phyloP scores from a whole-genome alignment of 2,888 invertebrate species.

The Subacronicta megacephala region DNA sequence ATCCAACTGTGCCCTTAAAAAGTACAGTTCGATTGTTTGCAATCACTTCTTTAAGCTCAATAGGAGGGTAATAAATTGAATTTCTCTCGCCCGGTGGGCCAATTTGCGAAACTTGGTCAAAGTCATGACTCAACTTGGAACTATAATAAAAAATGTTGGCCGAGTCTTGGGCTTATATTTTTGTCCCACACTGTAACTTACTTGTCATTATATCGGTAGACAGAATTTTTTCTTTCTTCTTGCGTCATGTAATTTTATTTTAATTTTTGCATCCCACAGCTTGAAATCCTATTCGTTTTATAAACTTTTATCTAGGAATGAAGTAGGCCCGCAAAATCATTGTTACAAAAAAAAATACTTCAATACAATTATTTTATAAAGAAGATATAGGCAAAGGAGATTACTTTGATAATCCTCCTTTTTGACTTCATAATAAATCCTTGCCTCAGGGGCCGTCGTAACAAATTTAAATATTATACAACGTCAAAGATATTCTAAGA shows the following conservation, averaged over 20 bases:
- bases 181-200: not conserved
- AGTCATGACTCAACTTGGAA: slow-evolving; percentile 32
- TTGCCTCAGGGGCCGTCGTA: not conserved
- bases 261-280: no score
- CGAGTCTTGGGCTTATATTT: slow-evolving; percentile 4
- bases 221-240: not conserved
- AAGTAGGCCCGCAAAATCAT: no score
- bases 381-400: slow-evolving; percentile 3
- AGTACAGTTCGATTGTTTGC: slow-evolving; percentile 57
- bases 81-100: slow-evolving; percentile 38
- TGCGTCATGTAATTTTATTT: no score
- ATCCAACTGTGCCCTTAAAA: slow-evolving; percentile 56
- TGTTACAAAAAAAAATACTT: no score
- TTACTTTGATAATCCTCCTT: slow-evolving; percentile 15
- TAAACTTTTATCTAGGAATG: no score
- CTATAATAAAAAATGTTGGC: slow-evolving; percentile 14
- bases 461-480: slow-evolving; percentile 31
- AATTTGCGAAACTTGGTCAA: slow-evolving; percentile 35
- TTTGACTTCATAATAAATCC: slow-evolving; percentile 13
- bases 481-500: slow-evolving; percentile 32
- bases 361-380: not conserved
- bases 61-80: slow-evolving; percentile 62
- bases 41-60: slow-evolving; percentile 57
- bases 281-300: no score
- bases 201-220: not conserved